Evolutionary conservation across 64 coral and sea anemone species (phyloP), one percentile per base, ranked within the genome.

Genomic region (Catalaphyllia jardinei): DNA sequence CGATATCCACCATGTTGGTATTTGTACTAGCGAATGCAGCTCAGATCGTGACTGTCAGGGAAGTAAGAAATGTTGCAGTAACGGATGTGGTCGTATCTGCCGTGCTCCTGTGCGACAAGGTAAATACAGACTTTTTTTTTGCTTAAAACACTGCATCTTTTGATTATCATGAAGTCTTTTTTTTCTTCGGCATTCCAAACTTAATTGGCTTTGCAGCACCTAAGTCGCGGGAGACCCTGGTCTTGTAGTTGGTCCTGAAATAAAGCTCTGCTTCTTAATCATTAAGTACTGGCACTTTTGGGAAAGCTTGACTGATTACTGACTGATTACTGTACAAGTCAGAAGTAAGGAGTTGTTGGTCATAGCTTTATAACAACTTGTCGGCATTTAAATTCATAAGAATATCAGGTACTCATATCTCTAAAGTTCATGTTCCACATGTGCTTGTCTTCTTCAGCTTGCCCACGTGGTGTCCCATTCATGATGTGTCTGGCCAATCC

Each of bases 21-120:
- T 85, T 13, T 99, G 97, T 71, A 80, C 83, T 52, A 99, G 77
- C 54, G 81, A 99, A 30, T 99, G 97, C 62, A 73, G 86, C 9
- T 49, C 62, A 18, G 97, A 99, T 65, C 35, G 33, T 29, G 88
- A 99, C 13, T 99, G 97, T n/a, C 24, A 18, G 57, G 97, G 94
- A 76, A 89, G 91, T 15, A 82, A 91, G 60, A 99, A 99, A 67
- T 99, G 97, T 50, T 99, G 97, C 27, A 88, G 91, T 55, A 99
- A 93, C 67, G 97, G 97, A 0, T 99, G 97, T 73, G 91, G 94
- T 80, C 91, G 74, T 18, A 42, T 85, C 17, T 99, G 97, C 64
- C 87, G 76, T 27, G 79, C 79, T 12, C 93, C 97, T 75, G 74
- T 88, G 14, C 87, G 88, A 81, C 74, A 93, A 99, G 97, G 97